Base-by-base conservation (phyloP, 2,888 invertebrate genomes). In the Stomorhina lunata region DNA sequence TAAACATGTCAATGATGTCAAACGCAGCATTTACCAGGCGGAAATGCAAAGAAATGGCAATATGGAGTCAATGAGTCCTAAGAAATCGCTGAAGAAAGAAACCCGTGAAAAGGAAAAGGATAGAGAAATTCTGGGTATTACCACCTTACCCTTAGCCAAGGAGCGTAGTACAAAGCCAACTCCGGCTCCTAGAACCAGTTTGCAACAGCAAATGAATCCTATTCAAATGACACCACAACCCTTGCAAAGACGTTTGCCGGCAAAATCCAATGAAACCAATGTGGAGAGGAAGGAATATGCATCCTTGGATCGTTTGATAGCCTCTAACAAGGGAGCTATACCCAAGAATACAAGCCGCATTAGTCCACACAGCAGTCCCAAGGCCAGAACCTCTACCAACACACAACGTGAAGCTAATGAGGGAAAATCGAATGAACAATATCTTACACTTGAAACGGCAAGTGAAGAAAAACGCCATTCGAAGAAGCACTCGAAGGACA, bases 1-100 rank as follows among this genome's bases (percentile, higher is more conserved):
- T 40, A 91, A 91, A 82, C 91, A 91, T 81, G 90, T 91, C 0
- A 91, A 90, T 77, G 91, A 91, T 85, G 91, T 91, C 0, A 91
- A 91, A 73, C 89, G 90, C 15, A 90, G 91, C 77, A 90, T 91
- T 37, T 91, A 90, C 78, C 91, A 91, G 45, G 90, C 91, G 0
- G 90, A 90, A 77, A 86, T 90, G 87, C 90, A 90, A 79, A 86
- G 90, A 32, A 88, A 88, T 76, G 85, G 86, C 71, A 87, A 87
- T 32, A 61, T 71, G 45, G 82, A 65, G 1, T 81, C 84, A 0
- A 48, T 76, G 20, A 76, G 72, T 73, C 77, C 83, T 2, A 73
- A 80, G 9, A 83, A 83, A 25, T 9, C 65, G 1, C 1, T 4
- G n/a, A 80, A 53, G 4, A 80, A 84, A 5, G 79, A 87, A 1